phyloP scores from a whole-genome alignment of 2,113 vertebrate species.

The human (Homo sapiens) region DNA sequence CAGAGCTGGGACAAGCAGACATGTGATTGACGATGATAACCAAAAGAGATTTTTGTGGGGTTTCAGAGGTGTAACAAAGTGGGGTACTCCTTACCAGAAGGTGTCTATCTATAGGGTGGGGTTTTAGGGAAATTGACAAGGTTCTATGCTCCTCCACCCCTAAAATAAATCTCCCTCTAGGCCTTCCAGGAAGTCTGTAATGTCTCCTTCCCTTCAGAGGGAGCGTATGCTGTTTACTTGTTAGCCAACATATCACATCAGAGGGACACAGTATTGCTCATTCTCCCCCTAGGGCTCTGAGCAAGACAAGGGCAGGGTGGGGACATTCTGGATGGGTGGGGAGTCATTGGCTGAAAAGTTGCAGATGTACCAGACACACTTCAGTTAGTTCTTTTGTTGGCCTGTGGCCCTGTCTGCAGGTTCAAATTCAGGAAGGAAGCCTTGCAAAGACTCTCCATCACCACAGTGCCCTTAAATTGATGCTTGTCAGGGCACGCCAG shows the following conservation, averaged over 20 bases:
- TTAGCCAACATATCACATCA: neutral
- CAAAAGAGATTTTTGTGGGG: neutral
- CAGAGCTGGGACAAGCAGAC: neutral
- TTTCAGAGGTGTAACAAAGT: constrained; percentile 21
- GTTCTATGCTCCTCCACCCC: neutral
- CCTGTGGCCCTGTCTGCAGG: neutral
- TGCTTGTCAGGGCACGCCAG: neutral
- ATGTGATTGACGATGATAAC: neutral
- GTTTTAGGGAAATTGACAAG: neutral
- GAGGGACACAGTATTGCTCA: neutral
- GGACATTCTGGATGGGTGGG: neutral
- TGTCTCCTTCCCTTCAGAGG: neutral
- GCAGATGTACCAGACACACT: neutral
- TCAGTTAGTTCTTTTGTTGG: neutral
- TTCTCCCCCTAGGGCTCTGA: neutral
- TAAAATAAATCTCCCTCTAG: constrained; percentile 17
- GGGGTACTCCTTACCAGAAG: neutral
- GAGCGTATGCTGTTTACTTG: neutral
- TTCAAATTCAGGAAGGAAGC: constrained; percentile 36
- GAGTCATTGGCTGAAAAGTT: constrained; percentile 30
- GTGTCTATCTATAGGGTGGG: neutral
- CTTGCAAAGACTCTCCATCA: neutral
- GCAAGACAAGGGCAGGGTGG: neutral
- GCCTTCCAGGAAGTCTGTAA: neutral
- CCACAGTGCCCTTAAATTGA: neutral